Evolutionary conservation across 2,888 invertebrate species (phyloP).

Genomic region (Sarcophaga rosellei): DNA sequence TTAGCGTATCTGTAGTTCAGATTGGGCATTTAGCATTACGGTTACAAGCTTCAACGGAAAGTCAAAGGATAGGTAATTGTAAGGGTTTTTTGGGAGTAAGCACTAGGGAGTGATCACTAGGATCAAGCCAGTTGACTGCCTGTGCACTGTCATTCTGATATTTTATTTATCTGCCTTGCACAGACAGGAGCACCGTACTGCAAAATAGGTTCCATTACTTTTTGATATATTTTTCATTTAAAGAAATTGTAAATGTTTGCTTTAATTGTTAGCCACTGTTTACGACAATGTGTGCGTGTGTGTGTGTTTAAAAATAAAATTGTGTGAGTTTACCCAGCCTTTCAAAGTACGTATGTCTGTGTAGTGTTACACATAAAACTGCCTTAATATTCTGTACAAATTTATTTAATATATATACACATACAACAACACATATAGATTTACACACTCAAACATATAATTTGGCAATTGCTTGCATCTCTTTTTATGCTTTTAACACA

Average conservation of each 20-base stretch:
- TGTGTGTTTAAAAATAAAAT: background rate
- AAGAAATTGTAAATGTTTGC: background rate
- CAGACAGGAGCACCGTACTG: no score
- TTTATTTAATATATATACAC: conserved; percentile 40
- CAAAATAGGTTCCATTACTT: no score
- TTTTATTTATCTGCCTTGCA: no score
- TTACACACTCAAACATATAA: no score
- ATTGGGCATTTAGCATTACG: no score
- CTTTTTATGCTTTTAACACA: no score
- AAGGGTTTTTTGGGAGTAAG: no score
- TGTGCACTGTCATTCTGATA: no score
- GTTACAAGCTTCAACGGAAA: background rate
- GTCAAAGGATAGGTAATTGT: background rate
- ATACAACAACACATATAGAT: background rate
- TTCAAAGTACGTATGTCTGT: background rate
- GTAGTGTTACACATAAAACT: background rate
- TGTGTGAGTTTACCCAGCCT: background rate
- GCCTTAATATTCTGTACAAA: conserved; percentile 50
- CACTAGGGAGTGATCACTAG: no score
- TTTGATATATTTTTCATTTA: background rate
- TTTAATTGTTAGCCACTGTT: background rate
- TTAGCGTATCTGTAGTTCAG: no score
- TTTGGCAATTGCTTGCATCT: background rate
- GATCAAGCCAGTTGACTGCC: no score
- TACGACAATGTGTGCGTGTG: background rate